Percentiles rank a stretch among this genome's conserved stretches.
These are phyloP conservation scores for Sebastes melanostomus DNA, from an alignment of 2,797 vertebrate species.

Conservation along the genomic window DNA sequence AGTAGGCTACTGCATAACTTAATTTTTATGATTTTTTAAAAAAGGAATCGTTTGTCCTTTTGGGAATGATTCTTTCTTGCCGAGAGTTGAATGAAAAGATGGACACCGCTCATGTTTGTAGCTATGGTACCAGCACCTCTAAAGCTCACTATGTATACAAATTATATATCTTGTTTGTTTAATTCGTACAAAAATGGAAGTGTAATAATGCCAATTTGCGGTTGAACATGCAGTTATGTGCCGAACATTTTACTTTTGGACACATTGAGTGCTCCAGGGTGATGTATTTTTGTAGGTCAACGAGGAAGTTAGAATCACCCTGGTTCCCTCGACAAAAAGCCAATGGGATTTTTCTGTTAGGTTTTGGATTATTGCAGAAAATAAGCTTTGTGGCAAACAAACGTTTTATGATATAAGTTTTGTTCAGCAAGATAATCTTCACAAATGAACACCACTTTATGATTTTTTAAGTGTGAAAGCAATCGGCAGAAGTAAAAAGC, in stretches of 20 bases:
- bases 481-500: too few species aligned
- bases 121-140: background rate
- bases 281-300: too few species aligned
- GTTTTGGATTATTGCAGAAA: too few species aligned
- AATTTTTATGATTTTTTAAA: background rate
- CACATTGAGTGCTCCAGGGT: too few species aligned
- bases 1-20: slow-evolving; percentile 55
- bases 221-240: background rate
- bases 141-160: background rate
- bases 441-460: too few species aligned
- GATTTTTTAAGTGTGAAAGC: too few species aligned
- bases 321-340: too few species aligned
- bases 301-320: too few species aligned
- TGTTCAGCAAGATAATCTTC: too few species aligned
- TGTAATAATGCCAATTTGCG: background rate
- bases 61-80: background rate
- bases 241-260: background rate
- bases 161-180: background rate
- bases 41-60: background rate
- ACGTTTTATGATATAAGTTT: too few species aligned
- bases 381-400: too few species aligned
- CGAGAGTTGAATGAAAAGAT: background rate
- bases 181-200: background rate
- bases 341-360: too few species aligned
- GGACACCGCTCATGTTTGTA: background rate